Percentiles rank a stretch among this genome's conserved stretches.
phyloP scores from a whole-genome alignment of 2,888 invertebrate genomes.

The Actias luna region DNA sequence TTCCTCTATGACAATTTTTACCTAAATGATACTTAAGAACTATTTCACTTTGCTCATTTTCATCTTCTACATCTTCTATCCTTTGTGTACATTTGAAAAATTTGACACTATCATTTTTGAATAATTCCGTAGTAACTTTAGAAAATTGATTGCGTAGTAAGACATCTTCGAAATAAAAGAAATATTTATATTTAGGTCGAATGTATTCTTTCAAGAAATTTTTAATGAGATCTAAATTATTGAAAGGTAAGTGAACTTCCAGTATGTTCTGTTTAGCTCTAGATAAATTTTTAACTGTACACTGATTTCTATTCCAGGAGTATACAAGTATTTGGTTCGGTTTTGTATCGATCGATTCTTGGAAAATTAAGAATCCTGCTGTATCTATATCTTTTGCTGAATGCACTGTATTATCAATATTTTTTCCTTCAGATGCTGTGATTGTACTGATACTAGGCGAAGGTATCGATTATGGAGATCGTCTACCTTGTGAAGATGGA shows the following conservation, averaged over 20 bases:
- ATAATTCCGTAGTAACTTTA: conserved; percentile 22
- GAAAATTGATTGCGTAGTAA: conserved; percentile 20
- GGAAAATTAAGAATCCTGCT: conserved; percentile 21
- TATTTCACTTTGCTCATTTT: conserved; percentile 24
- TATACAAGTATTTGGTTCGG: conserved; percentile 36
- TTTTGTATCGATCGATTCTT: conserved; percentile 39
- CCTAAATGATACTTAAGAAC: conserved; percentile 29
- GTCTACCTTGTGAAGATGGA: no score
- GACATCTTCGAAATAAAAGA: conserved; percentile 28
- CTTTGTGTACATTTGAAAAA: conserved; percentile 32
- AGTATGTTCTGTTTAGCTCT: conserved; percentile 31
- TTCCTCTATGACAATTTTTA: conserved; percentile 31
- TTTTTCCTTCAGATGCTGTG: no score
- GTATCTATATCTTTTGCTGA: no score
- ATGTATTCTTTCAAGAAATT: conserved; percentile 34
- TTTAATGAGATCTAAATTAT: conserved; percentile 29
- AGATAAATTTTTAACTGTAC: conserved; percentile 29
- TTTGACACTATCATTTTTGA: conserved; percentile 27
- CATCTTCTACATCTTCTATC: conserved; percentile 23
- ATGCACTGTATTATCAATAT: no score
- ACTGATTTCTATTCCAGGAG: conserved; percentile 28
- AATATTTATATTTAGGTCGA: conserved; percentile 16
- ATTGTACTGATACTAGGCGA: no score
- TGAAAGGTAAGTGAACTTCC: conserved; percentile 31
- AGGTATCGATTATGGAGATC: no score